Evolutionary conservation across 2,113 vertebrate species (phyloP).

Genomic region (Dasyurus viverrinus): DNA sequence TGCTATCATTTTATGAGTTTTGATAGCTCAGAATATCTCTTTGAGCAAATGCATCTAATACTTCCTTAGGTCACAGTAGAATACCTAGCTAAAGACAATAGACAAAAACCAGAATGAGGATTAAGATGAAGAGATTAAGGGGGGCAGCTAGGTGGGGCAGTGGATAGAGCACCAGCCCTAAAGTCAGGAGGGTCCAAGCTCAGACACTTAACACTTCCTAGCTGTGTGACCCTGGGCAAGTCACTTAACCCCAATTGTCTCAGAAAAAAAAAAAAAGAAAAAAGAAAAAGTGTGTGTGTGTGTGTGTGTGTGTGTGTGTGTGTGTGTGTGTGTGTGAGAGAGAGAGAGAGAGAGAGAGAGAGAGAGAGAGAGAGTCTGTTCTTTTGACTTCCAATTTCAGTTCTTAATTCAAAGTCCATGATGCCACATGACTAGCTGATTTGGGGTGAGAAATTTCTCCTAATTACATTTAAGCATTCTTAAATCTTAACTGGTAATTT

Average conservation of each 20-base stretch:
- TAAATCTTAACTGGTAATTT: background rate
- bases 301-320: too few relatives aligned
- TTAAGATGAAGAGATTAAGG: background rate
- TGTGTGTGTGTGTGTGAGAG: too few relatives aligned
- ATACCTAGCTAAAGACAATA: background rate
- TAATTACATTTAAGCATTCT: background rate
- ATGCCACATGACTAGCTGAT: background rate
- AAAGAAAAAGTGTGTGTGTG: too few relatives aligned
- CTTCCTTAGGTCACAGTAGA: background rate
- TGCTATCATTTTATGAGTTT: background rate
- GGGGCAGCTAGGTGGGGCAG: too few relatives aligned
- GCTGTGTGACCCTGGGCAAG: too few relatives aligned
- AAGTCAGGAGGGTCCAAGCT: too few relatives aligned
- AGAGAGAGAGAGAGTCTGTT: background rate
- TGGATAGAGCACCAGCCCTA: too few relatives aligned
- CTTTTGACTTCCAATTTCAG: background rate
- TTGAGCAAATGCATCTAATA: background rate
- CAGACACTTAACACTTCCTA: too few relatives aligned
- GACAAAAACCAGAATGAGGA: too few relatives aligned
- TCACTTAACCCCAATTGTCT: too few relatives aligned
- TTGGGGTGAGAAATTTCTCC: background rate
- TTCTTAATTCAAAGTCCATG: background rate
- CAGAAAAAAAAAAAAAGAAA: too few relatives aligned
- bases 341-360: too few relatives aligned
- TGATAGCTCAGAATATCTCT: background rate